Evolutionary conservation across 2,888 invertebrate genomes (phyloP), one percentile per base, ranked within the genome.

Genomic region (Nomada ferruginata): DNA sequence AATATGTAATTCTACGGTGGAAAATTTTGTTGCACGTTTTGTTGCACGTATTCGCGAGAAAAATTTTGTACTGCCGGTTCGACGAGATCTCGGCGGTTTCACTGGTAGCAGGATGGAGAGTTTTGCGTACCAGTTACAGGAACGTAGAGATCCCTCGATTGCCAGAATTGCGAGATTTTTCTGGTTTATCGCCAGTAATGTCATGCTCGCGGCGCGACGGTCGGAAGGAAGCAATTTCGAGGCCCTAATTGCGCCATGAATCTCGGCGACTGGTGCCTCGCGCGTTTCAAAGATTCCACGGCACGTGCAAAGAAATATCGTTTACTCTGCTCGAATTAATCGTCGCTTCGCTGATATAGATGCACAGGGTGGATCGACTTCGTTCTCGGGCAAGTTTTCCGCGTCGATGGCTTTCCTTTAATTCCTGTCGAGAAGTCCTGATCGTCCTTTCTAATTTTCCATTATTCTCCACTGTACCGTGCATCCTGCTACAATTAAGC

Each of bases 211-310:
- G 71, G 55, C 50, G 59, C 13, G 50, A 47, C 13, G 50, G 47
- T 69, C 66, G 73, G n/a, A 71, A 20, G 64, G 50, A 69, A 69
- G 64, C 81, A 65, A 76, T 68, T 65, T 71, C 70, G 72, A 65
- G 75, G 36, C 44, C 75, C 50, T 83, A 86, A 85, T 84, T 80
- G 66, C 68, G 29, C 57, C 61, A 84, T 86, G 77, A 84, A 85
- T 84, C 77, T 75, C 65, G 9, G 53, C 26, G 20, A 47, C 29
- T 47, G 55, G 55, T 7, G 20, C 36, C 47, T 23, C 42, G 57
- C 73, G 68, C 60, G 72, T 47, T 52, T 55, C 60, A 29, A 70
- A 57, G 75, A 57, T 73, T n/a, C 50, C 53, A 36, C 10, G 57
- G 53, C 68, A 60, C 68, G 73, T 66, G 68, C 23, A 26, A 64